A percentile compares a stretch with the other conserved stretches of the same genome.
Evolutionary conservation across 1,140 invertebrate species (phyloP).

Genomic region (Mizuhopecten yessoensis): DNA sequence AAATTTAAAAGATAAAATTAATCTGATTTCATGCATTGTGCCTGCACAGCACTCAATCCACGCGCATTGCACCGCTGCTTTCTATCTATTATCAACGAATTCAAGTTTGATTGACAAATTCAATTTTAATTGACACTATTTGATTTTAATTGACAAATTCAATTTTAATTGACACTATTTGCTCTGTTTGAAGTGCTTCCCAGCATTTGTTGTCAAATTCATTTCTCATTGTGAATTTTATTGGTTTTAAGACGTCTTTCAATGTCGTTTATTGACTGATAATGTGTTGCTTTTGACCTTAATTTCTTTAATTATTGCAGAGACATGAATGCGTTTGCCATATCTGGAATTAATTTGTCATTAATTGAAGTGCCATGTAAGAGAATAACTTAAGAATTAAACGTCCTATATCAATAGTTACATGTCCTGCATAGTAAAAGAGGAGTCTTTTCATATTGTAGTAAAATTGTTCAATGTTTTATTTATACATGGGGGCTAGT

Average conservation of each 20-base stretch:
- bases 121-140: conserved; percentile 7
- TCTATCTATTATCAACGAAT: not conserved
- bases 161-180: conserved; percentile 22
- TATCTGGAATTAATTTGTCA: not conserved
- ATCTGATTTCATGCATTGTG: not conserved
- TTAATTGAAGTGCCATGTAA: too few species aligned
- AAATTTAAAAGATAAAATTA: not conserved
- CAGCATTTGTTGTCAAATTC: not conserved
- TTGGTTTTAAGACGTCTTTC: not conserved
- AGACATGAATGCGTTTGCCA: not conserved
- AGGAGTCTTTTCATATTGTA: too few species aligned
- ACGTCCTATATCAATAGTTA: too few species aligned
- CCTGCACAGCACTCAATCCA: not conserved
- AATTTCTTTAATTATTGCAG: not conserved
- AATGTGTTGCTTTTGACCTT: not conserved
- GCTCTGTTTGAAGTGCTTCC: not conserved
- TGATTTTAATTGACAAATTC: conserved; percentile 9
- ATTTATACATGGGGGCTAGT: too few species aligned
- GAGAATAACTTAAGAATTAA: too few species aligned
- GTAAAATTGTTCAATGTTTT: too few species aligned
- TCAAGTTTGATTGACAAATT: conserved; percentile 11
- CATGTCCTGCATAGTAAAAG: too few species aligned
- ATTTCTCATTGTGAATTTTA: not conserved
- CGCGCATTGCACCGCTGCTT: not conserved
- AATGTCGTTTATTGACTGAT: not conserved